Conservation (phyloP, 2,113 vertebrate genomes). For the Thamnaconus septentrionalis region DNA sequence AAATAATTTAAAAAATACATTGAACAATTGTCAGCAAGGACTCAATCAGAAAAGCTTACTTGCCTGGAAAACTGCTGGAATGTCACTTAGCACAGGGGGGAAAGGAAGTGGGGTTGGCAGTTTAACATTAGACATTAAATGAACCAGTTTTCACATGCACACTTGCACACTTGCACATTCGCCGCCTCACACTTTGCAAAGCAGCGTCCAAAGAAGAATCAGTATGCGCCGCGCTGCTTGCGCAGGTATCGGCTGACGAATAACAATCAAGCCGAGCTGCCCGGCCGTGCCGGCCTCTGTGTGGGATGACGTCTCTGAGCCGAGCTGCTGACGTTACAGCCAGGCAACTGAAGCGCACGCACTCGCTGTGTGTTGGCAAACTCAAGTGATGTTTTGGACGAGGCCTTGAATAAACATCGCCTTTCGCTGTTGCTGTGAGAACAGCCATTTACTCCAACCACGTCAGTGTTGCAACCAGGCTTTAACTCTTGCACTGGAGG, state of each 20-base stretch:
- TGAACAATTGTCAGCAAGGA: slow-evolving; percentile 3
- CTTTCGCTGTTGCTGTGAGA: slow-evolving; percentile 43
- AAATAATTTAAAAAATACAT: neutral
- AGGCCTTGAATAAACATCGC: slow-evolving; percentile 52
- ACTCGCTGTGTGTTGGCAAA: slow-evolving; percentile 49
- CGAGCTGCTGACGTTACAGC: slow-evolving; percentile 54
- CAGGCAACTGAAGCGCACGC: slow-evolving; percentile 11
- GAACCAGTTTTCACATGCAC: neutral
- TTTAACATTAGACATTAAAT: slow-evolving; percentile 2
- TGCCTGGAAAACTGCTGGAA: slow-evolving; percentile 15
- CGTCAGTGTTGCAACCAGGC: slow-evolving; percentile 21
- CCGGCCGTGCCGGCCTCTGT: slow-evolving; percentile 11
- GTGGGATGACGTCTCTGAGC: slow-evolving; percentile 51
- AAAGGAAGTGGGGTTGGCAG: slow-evolving; percentile 15
- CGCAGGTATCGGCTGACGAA: slow-evolving; percentile 36
- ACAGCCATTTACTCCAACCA: slow-evolving; percentile 51
- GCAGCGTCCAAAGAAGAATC: too few species aligned
- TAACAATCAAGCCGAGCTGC: slow-evolving; percentile 28
- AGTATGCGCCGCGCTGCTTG: neutral
- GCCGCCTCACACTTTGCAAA: neutral
- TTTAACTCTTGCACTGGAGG: slow-evolving; percentile 31
- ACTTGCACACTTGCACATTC: neutral
- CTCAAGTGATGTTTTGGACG: slow-evolving; percentile 43
- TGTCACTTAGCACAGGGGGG: slow-evolving; percentile 32
- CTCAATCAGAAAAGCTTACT: slow-evolving; percentile 35